phyloP scores from a whole-genome alignment of 2,888 invertebrate species.

The Euproctis similis region DNA sequence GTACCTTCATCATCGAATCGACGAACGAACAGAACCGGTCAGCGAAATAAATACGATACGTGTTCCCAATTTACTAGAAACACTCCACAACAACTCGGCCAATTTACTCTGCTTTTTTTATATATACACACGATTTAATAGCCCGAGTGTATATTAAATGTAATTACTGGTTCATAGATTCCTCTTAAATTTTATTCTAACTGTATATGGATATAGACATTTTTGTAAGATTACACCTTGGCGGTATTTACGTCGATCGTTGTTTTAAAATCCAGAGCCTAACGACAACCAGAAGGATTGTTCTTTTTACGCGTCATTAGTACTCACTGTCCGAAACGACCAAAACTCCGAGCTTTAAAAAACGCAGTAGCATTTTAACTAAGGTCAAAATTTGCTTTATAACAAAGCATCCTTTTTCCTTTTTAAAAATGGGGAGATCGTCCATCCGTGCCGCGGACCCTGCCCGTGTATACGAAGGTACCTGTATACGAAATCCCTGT shows the following conservation, averaged over 20 bases:
- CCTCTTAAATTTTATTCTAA: not conserved
- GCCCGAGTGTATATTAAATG: constrained; percentile 23
- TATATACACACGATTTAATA: constrained; percentile 25
- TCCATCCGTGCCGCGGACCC: constrained; percentile 60
- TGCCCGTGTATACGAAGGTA: constrained; percentile 45
- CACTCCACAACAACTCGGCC: constrained; percentile 21
- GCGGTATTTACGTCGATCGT: constrained; percentile 1
- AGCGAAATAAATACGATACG: constrained; percentile 24
- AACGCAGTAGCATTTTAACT: constrained; percentile 30
- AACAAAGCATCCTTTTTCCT: constrained; percentile 52
- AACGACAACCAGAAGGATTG: constrained; percentile 34
- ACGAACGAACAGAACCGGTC: constrained; percentile 33
- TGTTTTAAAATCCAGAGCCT: constrained; percentile 14
- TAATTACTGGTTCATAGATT: not conserved
- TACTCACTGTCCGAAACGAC: constrained; percentile 53
- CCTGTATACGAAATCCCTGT: constrained; percentile 59
- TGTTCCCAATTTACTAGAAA: constrained; percentile 38
- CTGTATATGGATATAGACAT: not conserved
- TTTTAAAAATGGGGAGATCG: constrained; percentile 55
- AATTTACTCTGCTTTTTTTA: constrained; percentile 51
- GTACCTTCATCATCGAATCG: too few relatives aligned
- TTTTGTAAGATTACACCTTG: too few relatives aligned
- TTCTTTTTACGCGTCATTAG: constrained; percentile 53
- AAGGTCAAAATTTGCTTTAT: constrained; percentile 46
- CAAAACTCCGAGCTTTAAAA: constrained; percentile 46